Conservation (phyloP, 2,797 vertebrate genomes). For the Merluccius polli region DNA sequence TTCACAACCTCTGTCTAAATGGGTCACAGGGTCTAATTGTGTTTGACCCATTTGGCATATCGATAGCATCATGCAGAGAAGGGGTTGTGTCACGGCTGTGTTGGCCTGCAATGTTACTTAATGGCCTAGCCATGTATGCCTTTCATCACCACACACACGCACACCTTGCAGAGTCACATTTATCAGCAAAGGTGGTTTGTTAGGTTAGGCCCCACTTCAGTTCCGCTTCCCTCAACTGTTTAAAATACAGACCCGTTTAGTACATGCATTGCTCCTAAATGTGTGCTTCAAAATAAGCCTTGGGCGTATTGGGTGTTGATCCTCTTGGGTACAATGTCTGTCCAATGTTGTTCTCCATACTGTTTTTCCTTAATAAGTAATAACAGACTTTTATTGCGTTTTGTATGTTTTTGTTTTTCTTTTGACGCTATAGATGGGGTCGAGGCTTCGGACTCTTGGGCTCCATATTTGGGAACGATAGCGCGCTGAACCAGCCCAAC, state of each 20-base stretch:
- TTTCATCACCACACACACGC: background rate
- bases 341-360: background rate
- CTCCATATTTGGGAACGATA: conserved; percentile 97
- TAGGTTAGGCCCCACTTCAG: background rate
- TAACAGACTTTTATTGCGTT: conserved; percentile 16
- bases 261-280: background rate
- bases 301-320: no score
- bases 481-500: conserved; percentile 98
- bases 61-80: background rate
- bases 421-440: conserved; percentile 82
- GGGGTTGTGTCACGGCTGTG: background rate
- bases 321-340: background rate
- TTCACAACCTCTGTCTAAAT: background rate
- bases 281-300: background rate
- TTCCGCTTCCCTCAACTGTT: background rate
- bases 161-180: background rate
- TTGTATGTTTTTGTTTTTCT: background rate
- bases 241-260: background rate
- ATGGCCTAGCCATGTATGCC: background rate
- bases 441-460: conserved; percentile 97
- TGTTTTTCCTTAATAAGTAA: background rate
- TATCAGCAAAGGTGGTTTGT: background rate
- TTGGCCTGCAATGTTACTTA: background rate
- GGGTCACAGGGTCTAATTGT: background rate
- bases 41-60: background rate